These are phyloP conservation scores for Esperia sulphurella DNA, from an alignment of 2,888 invertebrate genomes.

Conservation along the genomic window DNA sequence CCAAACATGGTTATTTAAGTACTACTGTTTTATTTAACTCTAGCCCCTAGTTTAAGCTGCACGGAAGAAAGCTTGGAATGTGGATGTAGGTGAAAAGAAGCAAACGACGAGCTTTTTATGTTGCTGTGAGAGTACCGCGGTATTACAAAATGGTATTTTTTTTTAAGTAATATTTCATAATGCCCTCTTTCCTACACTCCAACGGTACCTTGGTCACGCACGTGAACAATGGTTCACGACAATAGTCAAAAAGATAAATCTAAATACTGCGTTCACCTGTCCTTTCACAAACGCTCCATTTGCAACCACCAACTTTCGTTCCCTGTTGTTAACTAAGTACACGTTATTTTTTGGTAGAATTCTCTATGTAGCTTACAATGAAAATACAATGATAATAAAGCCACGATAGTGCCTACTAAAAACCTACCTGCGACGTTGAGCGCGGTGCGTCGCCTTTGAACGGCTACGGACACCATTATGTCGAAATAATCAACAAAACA, in stretches of 20 bases:
- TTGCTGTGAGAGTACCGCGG: too few relatives aligned
- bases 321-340: not conserved
- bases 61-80: too few relatives aligned
- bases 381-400: not conserved
- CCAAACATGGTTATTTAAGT: too few relatives aligned
- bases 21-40: too few relatives aligned
- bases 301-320: not conserved
- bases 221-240: not conserved
- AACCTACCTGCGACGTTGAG: conserved; percentile 64
- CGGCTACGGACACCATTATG: conserved; percentile 59
- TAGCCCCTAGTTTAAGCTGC: too few relatives aligned
- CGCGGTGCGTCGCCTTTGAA: conserved; percentile 61
- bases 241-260: not conserved
- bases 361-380: not conserved
- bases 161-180: too few relatives aligned
- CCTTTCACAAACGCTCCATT: conserved; percentile 8
- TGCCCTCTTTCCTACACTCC: too few relatives aligned
- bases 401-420: conserved; percentile 24
- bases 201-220: too few relatives aligned
- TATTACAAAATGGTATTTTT: too few relatives aligned
- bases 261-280: too few relatives aligned
- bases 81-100: too few relatives aligned
- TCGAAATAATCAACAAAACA: conserved; percentile 57
- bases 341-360: not conserved
- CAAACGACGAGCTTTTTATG: too few relatives aligned